Percentiles rank a stretch among this genome's conserved stretches.
These are phyloP conservation scores for Drosophila rufa DNA, from an alignment of 1,140 invertebrate genomes.

Conservation along the genomic window DNA sequence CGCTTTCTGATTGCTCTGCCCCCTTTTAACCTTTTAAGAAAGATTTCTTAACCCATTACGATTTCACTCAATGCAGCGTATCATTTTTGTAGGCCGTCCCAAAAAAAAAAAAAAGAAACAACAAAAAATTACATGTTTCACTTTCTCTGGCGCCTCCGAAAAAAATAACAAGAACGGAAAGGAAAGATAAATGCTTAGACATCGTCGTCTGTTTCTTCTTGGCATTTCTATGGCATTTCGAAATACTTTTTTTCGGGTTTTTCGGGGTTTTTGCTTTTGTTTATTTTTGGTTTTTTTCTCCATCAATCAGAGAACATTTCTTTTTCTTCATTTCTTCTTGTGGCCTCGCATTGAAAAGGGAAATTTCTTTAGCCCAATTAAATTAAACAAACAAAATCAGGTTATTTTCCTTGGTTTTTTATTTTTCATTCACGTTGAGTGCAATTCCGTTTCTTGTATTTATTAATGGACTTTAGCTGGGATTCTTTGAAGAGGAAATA, in stretches of 20 bases:
- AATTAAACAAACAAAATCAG: constrained; percentile 37
- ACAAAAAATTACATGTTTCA: constrained; percentile 78
- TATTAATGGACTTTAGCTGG: neutral
- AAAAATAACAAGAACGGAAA: constrained; percentile 36
- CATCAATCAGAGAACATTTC: constrained; percentile 47
- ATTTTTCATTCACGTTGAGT: neutral
- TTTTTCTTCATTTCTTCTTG: constrained; percentile 43
- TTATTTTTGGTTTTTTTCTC: constrained; percentile 21
- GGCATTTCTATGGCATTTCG: constrained; percentile 30
- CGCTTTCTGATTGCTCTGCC: constrained; percentile 53
- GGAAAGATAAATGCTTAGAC: constrained; percentile 55
- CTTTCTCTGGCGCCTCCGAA: constrained; percentile 73
- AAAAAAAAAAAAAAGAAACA: constrained; percentile 28
- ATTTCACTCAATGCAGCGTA: constrained; percentile 78
- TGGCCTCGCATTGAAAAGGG: constrained; percentile 56
- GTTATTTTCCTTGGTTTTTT: constrained; percentile 12
- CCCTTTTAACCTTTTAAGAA: constrained; percentile 58
- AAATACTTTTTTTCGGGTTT: constrained; percentile 31
- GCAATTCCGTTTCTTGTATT: constrained; percentile 16
- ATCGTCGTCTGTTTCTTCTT: constrained; percentile 25
- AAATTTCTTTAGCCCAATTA: constrained; percentile 52
- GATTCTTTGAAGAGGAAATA: neutral
- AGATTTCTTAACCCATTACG: constrained; percentile 78
- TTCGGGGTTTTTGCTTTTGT: constrained; percentile 29
- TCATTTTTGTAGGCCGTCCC: constrained; percentile 73